Evolutionary conservation across 2,888 invertebrate species (phyloP).

Genomic region (Dolichopus griseipennis): DNA sequence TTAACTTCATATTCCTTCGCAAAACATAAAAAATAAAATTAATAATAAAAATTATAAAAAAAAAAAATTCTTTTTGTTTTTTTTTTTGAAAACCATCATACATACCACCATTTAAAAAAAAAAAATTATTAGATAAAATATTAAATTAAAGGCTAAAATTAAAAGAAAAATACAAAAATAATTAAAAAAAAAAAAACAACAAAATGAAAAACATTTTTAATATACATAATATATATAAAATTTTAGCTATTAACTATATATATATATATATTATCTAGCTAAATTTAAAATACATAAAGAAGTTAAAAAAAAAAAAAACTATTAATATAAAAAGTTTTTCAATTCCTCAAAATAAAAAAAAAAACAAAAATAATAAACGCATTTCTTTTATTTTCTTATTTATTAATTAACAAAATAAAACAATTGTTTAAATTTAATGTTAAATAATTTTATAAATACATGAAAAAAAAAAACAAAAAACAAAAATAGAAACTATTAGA

Average conservation of each 20-base stretch:
- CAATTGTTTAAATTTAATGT: constrained; percentile 1
- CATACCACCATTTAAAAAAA: too few species aligned
- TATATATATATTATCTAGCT: neutral
- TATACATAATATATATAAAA: too few species aligned
- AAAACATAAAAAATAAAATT: neutral
- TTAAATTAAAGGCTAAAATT: neutral
- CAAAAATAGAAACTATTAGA: neutral
- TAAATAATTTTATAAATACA: neutral
- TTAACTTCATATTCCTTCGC: neutral
- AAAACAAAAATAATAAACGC: neutral
- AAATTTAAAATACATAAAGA: neutral
- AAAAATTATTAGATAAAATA: neutral
- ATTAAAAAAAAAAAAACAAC: neutral
- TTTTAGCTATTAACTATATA: too few species aligned
- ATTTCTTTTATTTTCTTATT: constrained; percentile 1
- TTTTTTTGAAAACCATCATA: too few species aligned
- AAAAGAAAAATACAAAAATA: neutral
- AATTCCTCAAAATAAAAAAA: neutral
- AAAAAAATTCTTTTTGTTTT: too few species aligned
- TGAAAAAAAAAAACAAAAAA: neutral
- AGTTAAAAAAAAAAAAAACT: neutral
- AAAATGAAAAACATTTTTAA: too few species aligned
- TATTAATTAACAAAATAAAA: neutral
- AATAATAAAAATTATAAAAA: too few species aligned
- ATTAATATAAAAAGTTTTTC: neutral